phyloP scores from a whole-genome alignment of 2,888 invertebrate species.

The Odontocerum albicorne region DNA sequence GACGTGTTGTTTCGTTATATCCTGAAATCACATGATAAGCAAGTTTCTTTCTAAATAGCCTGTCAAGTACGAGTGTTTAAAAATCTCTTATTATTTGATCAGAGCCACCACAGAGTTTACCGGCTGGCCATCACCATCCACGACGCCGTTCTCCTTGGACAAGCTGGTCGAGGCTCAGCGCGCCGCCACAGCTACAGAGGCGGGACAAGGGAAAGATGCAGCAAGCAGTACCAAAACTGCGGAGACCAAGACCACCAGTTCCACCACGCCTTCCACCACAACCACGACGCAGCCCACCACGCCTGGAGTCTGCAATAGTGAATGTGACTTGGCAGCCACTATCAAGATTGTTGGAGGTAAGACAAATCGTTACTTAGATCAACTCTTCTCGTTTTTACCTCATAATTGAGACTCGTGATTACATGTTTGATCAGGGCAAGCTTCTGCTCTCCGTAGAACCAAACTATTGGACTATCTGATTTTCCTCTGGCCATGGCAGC shows the following conservation, averaged over 20 bases:
- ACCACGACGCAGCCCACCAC: conserved; percentile 70
- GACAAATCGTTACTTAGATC: too few species aligned
- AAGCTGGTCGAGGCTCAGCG: conserved; percentile 69
- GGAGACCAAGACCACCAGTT: conserved; percentile 62
- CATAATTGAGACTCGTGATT: too few species aligned
- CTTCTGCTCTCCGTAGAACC: too few species aligned
- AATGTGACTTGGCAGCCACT: conserved; percentile 85
- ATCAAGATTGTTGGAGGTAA: conserved; percentile 79
- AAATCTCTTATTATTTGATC: conserved; percentile 37
- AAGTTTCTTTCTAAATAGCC: too few species aligned
- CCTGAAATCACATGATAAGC: too few species aligned
- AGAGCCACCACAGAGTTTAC: conserved; percentile 88
- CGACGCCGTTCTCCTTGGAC: conserved; percentile 83
- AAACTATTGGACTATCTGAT: too few species aligned
- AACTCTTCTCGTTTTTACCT: neutral
- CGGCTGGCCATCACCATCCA: conserved; percentile 88
- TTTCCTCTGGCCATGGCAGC: too few species aligned
- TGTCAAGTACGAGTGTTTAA: too few species aligned
- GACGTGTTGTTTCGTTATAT: too few species aligned
- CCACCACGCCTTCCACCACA: conserved; percentile 71
- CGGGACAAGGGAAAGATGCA: conserved; percentile 52
- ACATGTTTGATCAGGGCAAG: too few species aligned
- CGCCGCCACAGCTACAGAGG: conserved; percentile 62
- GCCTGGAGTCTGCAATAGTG: conserved; percentile 74
- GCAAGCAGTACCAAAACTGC: conserved; percentile 48